Evolutionary conservation across 2,113 vertebrate species (phyloP), one percentile per base, ranked within the genome.

Genomic region (Illadopsis cleaveri): DNA sequence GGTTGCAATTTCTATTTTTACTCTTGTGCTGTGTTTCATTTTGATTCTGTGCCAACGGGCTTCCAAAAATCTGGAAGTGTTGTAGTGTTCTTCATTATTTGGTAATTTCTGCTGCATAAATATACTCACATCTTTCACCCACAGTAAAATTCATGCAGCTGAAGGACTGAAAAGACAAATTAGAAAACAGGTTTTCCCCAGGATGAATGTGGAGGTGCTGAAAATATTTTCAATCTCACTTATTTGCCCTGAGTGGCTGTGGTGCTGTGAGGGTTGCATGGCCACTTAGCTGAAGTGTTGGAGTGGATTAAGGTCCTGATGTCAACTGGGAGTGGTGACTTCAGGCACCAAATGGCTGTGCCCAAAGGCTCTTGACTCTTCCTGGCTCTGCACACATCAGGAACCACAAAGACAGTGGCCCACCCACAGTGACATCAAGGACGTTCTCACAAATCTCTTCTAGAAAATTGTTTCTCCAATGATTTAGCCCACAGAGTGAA

Each of bases 261-360:
- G 25, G 8, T 44, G 28, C 7, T 81, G 78, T 16, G 10, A 40
- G 64, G 56, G n/a, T 5, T 50, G 25, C 1, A 1, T 2, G 38
- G 69, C 28, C 31, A 4, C 24, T 31, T 31, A 15, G 22, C 19
- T 16, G 0, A 69, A 14, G 31, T 12, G 4, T 6, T 40, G 71
- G 30, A 31, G n/a, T 14, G 50, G 18, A 24, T 88, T 37, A 24
- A 53, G 9, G 42, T 66, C 27, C 33, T 57, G 51, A 8, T 70
- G 51, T 8, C 1, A 1, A 0, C 8, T 17, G 37, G 37, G 24
- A 56, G 6, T 27, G 37, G 30, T 2, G 6, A 22, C 37, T 28
- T n/a, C 12, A 22, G 54, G 40, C 56, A 56, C 31, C 35, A 28
- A 15, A 7, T 21, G 33, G 12, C 45, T 60, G 30, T 60, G 37